Evolutionary conservation across 2,797 vertebrate species (phyloP), one percentile per base, ranked within the genome.

Genomic region (Phrynocephalus guinanensis): DNA sequence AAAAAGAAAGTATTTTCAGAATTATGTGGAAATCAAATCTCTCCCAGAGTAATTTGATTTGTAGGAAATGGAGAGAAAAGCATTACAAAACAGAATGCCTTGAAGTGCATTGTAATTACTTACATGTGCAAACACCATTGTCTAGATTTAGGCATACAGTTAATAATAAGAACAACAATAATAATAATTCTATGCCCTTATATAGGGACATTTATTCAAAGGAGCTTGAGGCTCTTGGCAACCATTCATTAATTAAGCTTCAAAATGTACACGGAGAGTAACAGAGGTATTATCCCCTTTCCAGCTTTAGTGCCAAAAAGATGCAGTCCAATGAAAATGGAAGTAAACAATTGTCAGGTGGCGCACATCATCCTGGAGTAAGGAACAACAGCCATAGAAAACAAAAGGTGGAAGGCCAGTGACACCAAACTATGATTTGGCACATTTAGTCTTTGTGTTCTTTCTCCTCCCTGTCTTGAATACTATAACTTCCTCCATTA

Each of bases 21-120:
- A 96, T 96, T 93, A 97, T 96, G 96, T 97, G 95, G 95, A 97
- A 97, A 96, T 96, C 96, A 96, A 97, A 97, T 97, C 96, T 97
- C 94, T 87, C 94, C 95, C 92, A 95, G 92, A 93, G 93, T 97
- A 97, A 97, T 97, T 97, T 95, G 95, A 97, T 97, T 97, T 96
- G 96, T 93, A 97, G 95, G 96, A 97, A 97, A 97, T 93, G 93
- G 94, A 96, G 96, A 97, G 96, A 95, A 96, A 96, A 97, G 94
- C 95, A 96, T 96, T 96, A 96, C 95, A 96, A 96, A 96, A 95
- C 95, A 96, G 95, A 96, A 97, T 96, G 96, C 95, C 95, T 97
- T 95, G 95, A 97, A 97, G 96, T 96, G 95, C 93, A 95, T 95
- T 94, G 93, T 97, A 97, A 97, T 97, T 97, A 96, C 95, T 97